These are phyloP conservation scores for Tholera decimalis DNA, from an alignment of 2,888 invertebrate species.

Conservation along the genomic window DNA sequence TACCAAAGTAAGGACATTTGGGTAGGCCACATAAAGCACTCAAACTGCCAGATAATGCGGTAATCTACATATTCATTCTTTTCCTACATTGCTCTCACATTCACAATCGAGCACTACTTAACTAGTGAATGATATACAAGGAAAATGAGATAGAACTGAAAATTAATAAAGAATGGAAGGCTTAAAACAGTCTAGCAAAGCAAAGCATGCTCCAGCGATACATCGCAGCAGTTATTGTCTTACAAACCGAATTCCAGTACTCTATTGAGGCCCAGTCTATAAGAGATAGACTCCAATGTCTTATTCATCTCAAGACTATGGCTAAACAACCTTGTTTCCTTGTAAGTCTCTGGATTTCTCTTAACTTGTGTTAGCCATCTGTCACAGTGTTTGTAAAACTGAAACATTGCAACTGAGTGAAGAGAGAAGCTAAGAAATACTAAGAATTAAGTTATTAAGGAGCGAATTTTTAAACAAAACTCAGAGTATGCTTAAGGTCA, in stretches of 20 bases:
- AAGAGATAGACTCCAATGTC: conserved; percentile 91
- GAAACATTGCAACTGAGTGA: conserved; percentile 84
- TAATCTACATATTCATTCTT: no score
- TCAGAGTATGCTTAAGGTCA: neutral
- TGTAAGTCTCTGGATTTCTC: conserved; percentile 92
- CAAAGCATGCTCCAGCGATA: conserved; percentile 75
- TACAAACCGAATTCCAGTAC: conserved; percentile 90
- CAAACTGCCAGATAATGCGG: no score
- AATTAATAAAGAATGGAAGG: conserved; percentile 17
- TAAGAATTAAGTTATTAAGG: conserved; percentile 40
- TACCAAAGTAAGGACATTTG: no score
- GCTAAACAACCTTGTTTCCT: conserved; percentile 91
- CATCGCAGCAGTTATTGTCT: conserved; percentile 56
- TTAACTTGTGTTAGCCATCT: conserved; percentile 94
- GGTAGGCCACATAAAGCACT: no score
- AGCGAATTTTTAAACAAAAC: conserved; percentile 2
- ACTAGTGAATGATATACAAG: neutral
- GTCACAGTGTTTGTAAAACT: conserved; percentile 95
- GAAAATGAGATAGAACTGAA: neutral
- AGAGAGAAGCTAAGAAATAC: conserved; percentile 68
- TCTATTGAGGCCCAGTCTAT: conserved; percentile 91
- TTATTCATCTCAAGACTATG: conserved; percentile 90
- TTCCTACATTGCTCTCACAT: no score
- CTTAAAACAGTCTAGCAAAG: conserved; percentile 72
- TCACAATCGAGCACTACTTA: conserved; percentile 24